phyloP scores from a whole-genome alignment of 2,888 invertebrate genomes.

The Dryococelus australis region DNA sequence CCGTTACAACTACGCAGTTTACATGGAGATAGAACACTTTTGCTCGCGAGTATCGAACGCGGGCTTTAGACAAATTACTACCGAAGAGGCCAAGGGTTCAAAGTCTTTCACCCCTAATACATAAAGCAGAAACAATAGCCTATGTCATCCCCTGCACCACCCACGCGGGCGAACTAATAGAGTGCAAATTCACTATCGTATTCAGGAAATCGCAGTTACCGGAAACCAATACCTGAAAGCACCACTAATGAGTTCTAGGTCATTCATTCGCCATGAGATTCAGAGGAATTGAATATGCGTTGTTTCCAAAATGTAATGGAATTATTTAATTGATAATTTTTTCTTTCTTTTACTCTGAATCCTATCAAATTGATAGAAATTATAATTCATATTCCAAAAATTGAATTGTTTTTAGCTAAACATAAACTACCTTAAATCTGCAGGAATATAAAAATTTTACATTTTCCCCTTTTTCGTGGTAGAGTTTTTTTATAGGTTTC shows the following conservation, averaged over 20 bases:
- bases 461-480: no score
- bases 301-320: not conserved
- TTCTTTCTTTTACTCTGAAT: no score
- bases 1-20: not conserved
- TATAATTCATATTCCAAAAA: no score
- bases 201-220: slow-evolving; percentile 32
- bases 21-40: not conserved
- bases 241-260: not conserved
- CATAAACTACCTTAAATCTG: no score
- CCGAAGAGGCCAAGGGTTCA: not conserved
- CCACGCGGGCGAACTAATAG: slow-evolving; percentile 29
- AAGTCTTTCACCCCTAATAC: slow-evolving; percentile 9
- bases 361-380: no score
- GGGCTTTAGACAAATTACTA: slow-evolving; percentile 16
- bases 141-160: not conserved
- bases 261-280: not conserved
- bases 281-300: not conserved
- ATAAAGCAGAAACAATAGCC: slow-evolving; percentile 16
- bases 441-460: no score
- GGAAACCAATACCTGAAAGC: not conserved
- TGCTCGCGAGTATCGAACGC: not conserved
- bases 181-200: slow-evolving; percentile 35
- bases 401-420: no score
- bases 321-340: no score
- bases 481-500: no score